Percentiles rank a stretch among this genome's conserved stretches.
Conservation (phyloP, 2,113 vertebrate species). For the Silurus meridionalis region DNA sequence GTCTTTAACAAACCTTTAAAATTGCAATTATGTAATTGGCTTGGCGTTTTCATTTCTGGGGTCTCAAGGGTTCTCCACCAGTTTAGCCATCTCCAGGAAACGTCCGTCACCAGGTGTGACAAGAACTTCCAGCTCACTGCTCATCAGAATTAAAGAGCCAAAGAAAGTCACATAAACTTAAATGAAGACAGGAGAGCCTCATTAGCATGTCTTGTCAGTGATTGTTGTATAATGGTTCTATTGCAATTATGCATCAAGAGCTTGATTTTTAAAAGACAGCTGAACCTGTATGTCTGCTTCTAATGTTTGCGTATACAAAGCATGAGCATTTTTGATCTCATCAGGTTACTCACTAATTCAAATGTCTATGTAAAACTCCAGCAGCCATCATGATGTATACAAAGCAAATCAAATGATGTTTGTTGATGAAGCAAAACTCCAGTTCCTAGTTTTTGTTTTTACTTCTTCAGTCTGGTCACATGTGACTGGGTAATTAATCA, state of each 20-base stretch:
- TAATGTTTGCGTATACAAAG: constrained; percentile 13
- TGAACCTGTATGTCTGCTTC: background rate
- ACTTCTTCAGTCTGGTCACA: background rate
- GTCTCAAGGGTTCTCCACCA: background rate
- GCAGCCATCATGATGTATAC: background rate
- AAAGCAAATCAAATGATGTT: background rate
- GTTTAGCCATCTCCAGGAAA: constrained; percentile 35
- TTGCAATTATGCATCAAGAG: background rate
- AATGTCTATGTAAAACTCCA: background rate
- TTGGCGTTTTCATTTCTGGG: background rate
- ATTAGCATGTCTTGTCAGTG: too few relatives aligned
- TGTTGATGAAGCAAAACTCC: background rate
- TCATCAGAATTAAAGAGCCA: background rate
- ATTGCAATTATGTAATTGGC: background rate
- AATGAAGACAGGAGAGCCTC: too few relatives aligned
- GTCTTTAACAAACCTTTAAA: background rate
- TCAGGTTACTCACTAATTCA: background rate
- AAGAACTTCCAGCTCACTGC: background rate
- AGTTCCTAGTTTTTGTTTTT: background rate
- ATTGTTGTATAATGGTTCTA: background rate
- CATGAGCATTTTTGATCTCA: background rate
- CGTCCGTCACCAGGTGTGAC: constrained; percentile 37
- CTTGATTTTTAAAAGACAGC: background rate
- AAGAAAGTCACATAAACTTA: background rate
- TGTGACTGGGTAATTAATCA: constrained; percentile 13